Percentiles rank a stretch among this genome's conserved stretches.
These are phyloP conservation scores for Patiria miniata DNA, from an alignment of 35 echinoderm and acorn worm species.

Conservation along the genomic window DNA sequence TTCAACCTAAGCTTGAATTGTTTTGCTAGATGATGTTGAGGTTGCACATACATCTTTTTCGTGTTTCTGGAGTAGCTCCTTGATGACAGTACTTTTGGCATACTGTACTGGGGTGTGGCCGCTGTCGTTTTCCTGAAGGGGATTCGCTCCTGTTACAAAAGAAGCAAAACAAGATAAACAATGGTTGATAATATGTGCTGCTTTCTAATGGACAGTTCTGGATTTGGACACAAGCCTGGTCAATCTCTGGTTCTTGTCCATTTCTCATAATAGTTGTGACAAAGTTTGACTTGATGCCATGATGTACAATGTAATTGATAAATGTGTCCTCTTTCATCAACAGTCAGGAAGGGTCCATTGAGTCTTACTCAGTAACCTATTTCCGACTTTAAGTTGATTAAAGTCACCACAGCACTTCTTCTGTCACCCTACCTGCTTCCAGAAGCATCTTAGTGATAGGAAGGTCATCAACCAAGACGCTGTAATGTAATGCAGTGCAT, in stretches of 20 bases:
- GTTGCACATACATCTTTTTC: conserved; percentile 47
- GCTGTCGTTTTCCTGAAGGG: conserved; percentile 81
- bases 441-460: conserved; percentile 66
- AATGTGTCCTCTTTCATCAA: too few relatives aligned
- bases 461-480: conserved; percentile 70
- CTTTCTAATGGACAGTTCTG: too few relatives aligned
- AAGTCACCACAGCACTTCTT: too few relatives aligned
- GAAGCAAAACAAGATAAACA: neutral
- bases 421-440: conserved; percentile 66
- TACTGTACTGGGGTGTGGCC: conserved; percentile 82
- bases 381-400: too few relatives aligned
- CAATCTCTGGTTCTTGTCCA: too few relatives aligned
- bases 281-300: too few relatives aligned
- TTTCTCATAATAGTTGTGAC: too few relatives aligned
- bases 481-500: conserved; percentile 96
- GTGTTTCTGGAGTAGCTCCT: conserved; percentile 56
- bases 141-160: conserved; percentile 66
- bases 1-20: neutral
- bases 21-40: neutral
- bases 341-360: too few relatives aligned
- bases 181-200: too few relatives aligned
- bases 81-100: conserved; percentile 59
- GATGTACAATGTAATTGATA: too few relatives aligned
- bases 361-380: too few relatives aligned
- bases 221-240: too few relatives aligned